phyloP scores from a whole-genome alignment of 37 sponge, comb jelly and placozoan genomes.

The Axinella damicornis region DNA sequence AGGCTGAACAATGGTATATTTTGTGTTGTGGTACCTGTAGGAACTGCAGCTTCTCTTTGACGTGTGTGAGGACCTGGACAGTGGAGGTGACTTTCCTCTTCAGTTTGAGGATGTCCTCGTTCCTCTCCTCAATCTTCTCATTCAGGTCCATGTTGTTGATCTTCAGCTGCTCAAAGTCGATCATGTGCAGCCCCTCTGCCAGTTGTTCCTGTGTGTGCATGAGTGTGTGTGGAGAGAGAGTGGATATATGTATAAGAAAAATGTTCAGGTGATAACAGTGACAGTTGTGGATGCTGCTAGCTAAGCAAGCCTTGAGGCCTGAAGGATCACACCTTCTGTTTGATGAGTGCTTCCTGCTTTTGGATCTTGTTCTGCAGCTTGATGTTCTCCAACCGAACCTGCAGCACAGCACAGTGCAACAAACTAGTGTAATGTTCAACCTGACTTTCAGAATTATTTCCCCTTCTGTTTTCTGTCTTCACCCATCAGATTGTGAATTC shows the following conservation, averaged over 20 bases:
- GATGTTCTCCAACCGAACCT: constrained; percentile 93
- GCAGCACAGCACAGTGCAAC: background rate
- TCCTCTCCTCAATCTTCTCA: constrained; percentile 98
- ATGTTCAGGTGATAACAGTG: too few species aligned
- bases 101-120: constrained; percentile 95
- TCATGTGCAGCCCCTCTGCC: constrained; percentile 96
- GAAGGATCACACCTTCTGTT: constrained; percentile 66
- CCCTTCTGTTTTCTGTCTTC: too few species aligned
- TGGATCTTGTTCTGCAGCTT: constrained; percentile 83
- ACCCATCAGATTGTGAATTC: background rate
- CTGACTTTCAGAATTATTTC: too few species aligned
- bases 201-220: constrained; percentile 80
- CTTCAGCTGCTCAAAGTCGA: constrained; percentile 99
- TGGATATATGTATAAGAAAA: too few species aligned
- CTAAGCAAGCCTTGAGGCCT: too few species aligned
- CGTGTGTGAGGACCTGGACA: constrained; percentile 97
- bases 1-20: too few species aligned
- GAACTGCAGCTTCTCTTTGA: constrained; percentile 98
- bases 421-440: background rate
- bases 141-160: constrained; percentile 96
- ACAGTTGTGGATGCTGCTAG: too few species aligned
- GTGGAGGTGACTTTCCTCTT: constrained; percentile 93
- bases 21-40: constrained; percentile 68
- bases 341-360: constrained; percentile 85
- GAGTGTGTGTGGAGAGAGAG: too few species aligned